Conservation (phyloP, 1,140 invertebrate genomes). For the Platyscapa corneri region DNA sequence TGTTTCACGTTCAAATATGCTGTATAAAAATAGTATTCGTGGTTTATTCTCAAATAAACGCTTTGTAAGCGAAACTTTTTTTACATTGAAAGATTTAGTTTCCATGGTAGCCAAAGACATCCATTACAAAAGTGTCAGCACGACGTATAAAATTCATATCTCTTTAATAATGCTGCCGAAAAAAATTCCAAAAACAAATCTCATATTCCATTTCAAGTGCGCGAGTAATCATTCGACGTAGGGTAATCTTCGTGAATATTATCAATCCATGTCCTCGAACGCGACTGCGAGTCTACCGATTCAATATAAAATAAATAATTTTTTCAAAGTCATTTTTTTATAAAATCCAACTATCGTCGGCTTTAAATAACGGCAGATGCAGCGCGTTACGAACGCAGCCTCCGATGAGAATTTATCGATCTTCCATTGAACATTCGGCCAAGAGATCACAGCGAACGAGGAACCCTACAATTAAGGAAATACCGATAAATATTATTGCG, state of each 20-base stretch:
- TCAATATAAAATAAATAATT: neutral
- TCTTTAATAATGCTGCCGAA: too few species aligned
- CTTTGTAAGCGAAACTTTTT: too few species aligned
- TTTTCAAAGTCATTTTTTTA: neutral
- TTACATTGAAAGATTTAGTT: too few species aligned
- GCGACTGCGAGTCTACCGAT: neutral
- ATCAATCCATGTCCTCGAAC: neutral
- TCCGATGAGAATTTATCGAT: neutral
- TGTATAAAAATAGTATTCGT: too few species aligned
- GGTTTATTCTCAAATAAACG: too few species aligned
- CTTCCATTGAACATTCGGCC: neutral
- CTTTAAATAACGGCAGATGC: neutral
- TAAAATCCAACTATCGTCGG: neutral
- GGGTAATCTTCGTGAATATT: neutral
- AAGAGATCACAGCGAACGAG: neutral
- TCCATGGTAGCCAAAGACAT: too few species aligned
- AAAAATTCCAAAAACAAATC: too few species aligned
- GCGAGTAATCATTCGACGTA: too few species aligned
- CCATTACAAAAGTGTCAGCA: too few species aligned
- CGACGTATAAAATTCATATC: too few species aligned
- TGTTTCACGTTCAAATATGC: too few species aligned
- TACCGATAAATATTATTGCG: constrained; percentile 9
- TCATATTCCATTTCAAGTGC: too few species aligned
- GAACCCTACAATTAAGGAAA: constrained; percentile 1
- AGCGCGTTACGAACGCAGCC: neutral